Base-by-base conservation (phyloP, 2,113 vertebrate species). In the Hydrochoerus hydrochaeris region DNA sequence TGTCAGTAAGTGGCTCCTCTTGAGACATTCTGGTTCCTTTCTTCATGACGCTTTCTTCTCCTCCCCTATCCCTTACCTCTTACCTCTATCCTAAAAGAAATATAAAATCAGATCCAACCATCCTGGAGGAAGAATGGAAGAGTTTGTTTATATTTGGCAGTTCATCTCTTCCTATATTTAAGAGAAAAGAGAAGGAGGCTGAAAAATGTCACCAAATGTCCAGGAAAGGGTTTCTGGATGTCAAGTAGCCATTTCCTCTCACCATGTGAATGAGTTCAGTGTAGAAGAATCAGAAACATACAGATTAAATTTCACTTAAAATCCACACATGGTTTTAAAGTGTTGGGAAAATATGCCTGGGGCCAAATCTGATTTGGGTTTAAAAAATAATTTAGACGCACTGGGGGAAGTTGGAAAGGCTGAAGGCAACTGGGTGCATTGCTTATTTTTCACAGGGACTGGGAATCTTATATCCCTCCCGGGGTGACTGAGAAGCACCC, bases 211-310 rank as follows among this genome's bases (percentile, higher is more conserved):
- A 57, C 85, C 81, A 90, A 96, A 60, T 28, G 41, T 91, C 73
- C 44, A 6, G 65, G 75, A 93, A 96, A 88, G 58, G 14, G 22
- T 95, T 90, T 58, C 83, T 91, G 82, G 83, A 82, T 88, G 63
- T 94, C 89, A 91, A 85, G 83, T 85, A 77, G 91, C 57, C 92
- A 0, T 95, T 93, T 96, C 52, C 80, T 92, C 32, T 78, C 52
- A 57, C 83, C 16, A 10, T 58, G 32, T 73, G 46, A 94, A 83
- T 93, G 89, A 92, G 86, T 95, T 77, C 82, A 93, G 78, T 58
- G 28, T 95, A 90, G 82, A 97, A 85, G 73, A 91, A 91, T 96
- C 88, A 96, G 95, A 85, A 94, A 93, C 41, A 93, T 60, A 62
- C 62, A 73, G 86, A 95, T 89, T 95, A 65, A 46, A 89, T 95